Base-by-base conservation (phyloP, 37 sponge, comb jelly and placozoan genomes). In the Halisarca cf. caerulea region DNA sequence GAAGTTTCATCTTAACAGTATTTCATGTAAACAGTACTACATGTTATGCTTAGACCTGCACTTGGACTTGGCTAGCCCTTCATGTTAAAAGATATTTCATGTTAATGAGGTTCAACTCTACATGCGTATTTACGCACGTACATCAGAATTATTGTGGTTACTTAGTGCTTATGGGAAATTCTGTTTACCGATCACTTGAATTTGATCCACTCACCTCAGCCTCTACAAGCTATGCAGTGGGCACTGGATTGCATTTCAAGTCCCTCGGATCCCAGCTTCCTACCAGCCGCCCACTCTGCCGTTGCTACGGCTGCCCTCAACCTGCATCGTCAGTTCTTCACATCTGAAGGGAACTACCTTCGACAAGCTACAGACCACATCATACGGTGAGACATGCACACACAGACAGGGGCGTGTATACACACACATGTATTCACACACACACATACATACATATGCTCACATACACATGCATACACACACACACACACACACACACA, bases 401-500 rank as follows among this genome's bases (percentile, higher is more conserved):
- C 11, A 11, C 11, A 38, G 8, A 8, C 34, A 33, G 25, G 6
- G 21, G 47, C 80, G 23, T 42, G 6, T 42, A 24, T 40, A 74
- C 33, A 74, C 33, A 41, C 33, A 40, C 44, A 33, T 8, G 17
- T 17, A 37, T 17, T 17, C 33, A 64, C 66, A 64, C 33, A 64
- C 66, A 64, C 33, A 64, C 66, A 64, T 14, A 64, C 17, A 64
- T 14, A 64, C 66, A 64, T 14, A 64, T 11, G 11, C 51, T 14
- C 51, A 47, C 51, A 47, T 11, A 47, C 51, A 47, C 66, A 64
- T 14, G 14, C 66, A 64, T 14, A 64, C 66, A 64, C 33, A 64
- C 66, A 64, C 33, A 64, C 66, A 64, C 33, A 64, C 66, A 64
- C 33, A 64, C 51, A 47, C 51, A 47, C 51, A 47, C 51, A 47